Evolutionary conservation across 2,888 invertebrate species (phyloP), one percentile per base, ranked within the genome.

Genomic region (Phragmatobia fuliginosa): DNA sequence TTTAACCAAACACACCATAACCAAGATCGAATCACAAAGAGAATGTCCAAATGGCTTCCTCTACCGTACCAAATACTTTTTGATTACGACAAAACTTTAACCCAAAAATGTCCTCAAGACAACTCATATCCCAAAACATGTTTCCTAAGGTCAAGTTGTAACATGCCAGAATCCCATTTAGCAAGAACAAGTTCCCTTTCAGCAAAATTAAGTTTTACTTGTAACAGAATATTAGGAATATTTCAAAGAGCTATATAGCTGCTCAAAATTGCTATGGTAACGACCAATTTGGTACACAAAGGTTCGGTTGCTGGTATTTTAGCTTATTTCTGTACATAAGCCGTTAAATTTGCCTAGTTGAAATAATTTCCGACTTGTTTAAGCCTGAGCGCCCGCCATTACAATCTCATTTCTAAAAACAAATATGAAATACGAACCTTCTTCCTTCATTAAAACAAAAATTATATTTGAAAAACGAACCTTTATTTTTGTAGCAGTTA

Each of bases 201-300:
- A 62, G 18, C 41, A 41, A 67, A 56, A 71, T 71, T 68, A 68
- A 66, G 59, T 68, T 71, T 71, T 68, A 58, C 32, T 66, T 69
- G 66, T 52, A 67, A 69, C 41, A 66, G 38, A 73, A 73, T 77
- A 80, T 81, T 68, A 81, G 70, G 72, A 72, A 62, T 73, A 58
- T 67, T 58, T 63, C 52, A 73, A 75, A 74, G 76, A 76, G 76
- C 81, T 73, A 77, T 84, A 83, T 79, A 80, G 78, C 78, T 82
- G 72, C 69, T 73, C 79, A 84, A 85, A 85, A 74, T 82, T 83
- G 82, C 85, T 84, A 82, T 77, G 74, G 69, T 86, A 88, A 89
- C 83, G 82, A 80, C 84, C 88, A 88, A 87, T 89, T 89, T 85
- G 70, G 73, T 73, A 72, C 78, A 84, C 86, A 87, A 86, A 85